Conservation (phyloP, 1,140 invertebrate species). For the Tribolium castaneum region DNA sequence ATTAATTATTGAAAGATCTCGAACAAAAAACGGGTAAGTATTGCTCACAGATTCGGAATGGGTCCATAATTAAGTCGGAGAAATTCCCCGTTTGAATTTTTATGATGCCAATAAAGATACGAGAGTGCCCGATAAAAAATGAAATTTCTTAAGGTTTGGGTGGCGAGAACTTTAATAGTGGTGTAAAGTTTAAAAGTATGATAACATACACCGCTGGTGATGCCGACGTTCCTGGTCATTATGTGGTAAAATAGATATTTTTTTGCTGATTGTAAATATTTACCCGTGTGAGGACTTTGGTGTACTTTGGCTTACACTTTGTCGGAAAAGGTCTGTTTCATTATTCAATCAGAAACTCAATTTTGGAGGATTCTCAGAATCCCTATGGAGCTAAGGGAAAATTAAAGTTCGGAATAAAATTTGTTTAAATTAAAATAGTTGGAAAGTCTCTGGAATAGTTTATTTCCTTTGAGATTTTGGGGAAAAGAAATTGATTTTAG, state of each 20-base stretch:
- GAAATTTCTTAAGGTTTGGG: background rate
- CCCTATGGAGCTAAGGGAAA: background rate
- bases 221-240: too few relatives aligned
- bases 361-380: background rate
- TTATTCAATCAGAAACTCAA: conserved; percentile 20
- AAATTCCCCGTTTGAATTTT: background rate
- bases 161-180: background rate
- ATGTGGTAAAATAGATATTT: too few relatives aligned
- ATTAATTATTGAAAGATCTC: too few relatives aligned
- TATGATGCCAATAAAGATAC: background rate
- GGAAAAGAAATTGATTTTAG: background rate
- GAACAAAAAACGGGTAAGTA: too few relatives aligned
- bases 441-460: background rate
- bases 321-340: background rate
- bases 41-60: too few relatives aligned
- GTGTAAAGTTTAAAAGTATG: background rate
- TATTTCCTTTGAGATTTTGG: background rate
- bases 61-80: background rate
- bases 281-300: background rate
- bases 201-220: too few relatives aligned
- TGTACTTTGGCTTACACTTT: background rate
- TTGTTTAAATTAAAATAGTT: conserved; percentile 1
- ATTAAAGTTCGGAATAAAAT: background rate
- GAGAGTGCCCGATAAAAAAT: background rate
- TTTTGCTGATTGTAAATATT: too few relatives aligned